Evolutionary conservation across 2,113 vertebrate genomes (phyloP).

Genomic region (Dromiciops gliroides): DNA sequence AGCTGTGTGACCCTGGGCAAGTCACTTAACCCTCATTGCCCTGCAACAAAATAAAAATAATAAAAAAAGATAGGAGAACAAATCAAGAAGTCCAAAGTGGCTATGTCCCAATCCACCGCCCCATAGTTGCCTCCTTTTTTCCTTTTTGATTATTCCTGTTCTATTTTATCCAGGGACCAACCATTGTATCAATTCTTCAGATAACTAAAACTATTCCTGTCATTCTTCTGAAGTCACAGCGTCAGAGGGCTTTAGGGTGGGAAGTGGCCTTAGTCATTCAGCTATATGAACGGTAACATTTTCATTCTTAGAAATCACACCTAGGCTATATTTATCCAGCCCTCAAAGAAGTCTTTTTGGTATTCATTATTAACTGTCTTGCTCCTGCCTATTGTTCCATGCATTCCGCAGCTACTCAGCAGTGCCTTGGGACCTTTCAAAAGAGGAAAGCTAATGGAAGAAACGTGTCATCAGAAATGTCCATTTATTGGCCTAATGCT

Average conservation of each 20-base stretch:
- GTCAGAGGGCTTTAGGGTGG: background rate
- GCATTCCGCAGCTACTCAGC: background rate
- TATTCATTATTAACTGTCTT: background rate
- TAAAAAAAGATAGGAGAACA: background rate
- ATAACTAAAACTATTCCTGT: background rate
- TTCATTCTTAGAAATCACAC: background rate
- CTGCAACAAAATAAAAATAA: too few species aligned
- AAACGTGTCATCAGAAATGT: background rate
- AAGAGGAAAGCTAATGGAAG: background rate
- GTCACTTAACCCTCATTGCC: too few species aligned
- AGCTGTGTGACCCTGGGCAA: too few species aligned
- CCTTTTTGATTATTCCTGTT: background rate
- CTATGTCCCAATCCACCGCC: background rate
- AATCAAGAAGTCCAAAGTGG: background rate
- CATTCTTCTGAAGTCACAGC: background rate
- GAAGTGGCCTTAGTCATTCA: background rate
- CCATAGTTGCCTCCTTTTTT: background rate
- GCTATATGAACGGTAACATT: background rate
- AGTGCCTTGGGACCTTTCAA: background rate
- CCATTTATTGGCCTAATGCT: background rate
- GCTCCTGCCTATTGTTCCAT: background rate
- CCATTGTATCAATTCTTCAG: background rate
- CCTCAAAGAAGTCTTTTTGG: background rate
- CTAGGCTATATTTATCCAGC: background rate
- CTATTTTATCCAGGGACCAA: background rate